Evolutionary conservation across 2,888 invertebrate species (phyloP), one percentile per base, ranked within the genome.

Genomic region (Dicyrtomina minuta): DNA sequence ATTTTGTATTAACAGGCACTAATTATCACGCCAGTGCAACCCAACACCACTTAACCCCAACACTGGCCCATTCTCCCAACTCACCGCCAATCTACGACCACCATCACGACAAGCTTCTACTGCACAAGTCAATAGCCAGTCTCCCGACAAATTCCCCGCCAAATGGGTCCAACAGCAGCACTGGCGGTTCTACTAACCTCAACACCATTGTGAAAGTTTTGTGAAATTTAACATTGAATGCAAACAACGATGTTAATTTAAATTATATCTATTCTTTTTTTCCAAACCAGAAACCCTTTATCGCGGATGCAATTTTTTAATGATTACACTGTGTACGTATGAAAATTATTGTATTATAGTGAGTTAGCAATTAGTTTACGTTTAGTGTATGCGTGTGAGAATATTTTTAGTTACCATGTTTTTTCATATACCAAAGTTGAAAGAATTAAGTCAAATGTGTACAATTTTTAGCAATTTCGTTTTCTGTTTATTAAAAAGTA

Each of bases 351-450:
- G n/a, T n/a, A n/a, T n/a, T n/a, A n/a, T n/a, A n/a, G n/a, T 49
- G 22, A 49, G 49, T 49, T 33, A 56, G 26, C 5, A 53, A 53
- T n/a, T 24, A 22, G n/a, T n/a, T 24, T 53, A 22, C 27, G 56
- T 33, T 56, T 33, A 27, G 56, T 56, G 15, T 46, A 46, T 15
- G 13, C 15, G 17, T 20, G 51, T 3, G 26, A 3, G 6, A 24
- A 27, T 2, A 13, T 66, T 56, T 27, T 66, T 56, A 67, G 67
- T 67, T 67, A 67, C 67, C 67, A 67, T 67, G 46, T 58, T 59
- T 68, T 61, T 68, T 68, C 61, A 68, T 41, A 67, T 67, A 68
- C 68, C 68, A 68, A 68, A 68, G 68, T 68, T 68, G 61, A 68
- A 68, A 20, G 43, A 68, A 43, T 68, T 61, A 68, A 68, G 68